phyloP scores from a whole-genome alignment of 92 coral and sea anemone species.

The Metridium senile region DNA sequence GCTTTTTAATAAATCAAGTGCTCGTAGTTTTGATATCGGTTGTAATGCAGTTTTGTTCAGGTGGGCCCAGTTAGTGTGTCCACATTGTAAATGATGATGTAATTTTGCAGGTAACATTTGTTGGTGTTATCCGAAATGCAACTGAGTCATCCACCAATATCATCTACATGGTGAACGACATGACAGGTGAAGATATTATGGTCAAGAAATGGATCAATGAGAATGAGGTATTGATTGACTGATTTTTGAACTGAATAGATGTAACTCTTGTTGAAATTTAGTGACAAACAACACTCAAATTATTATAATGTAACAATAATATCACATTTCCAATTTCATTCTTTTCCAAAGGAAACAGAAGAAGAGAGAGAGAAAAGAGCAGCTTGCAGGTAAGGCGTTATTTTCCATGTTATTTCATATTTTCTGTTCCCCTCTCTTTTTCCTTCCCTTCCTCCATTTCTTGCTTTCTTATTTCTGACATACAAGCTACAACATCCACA shows the following conservation, averaged over 20 bases:
- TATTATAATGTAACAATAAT: not conserved
- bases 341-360: slow-evolving; percentile 62
- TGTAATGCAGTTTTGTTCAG: too few relatives aligned
- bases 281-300: not conserved
- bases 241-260: not conserved
- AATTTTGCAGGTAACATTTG: slow-evolving; percentile 67
- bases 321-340: too few relatives aligned
- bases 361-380: slow-evolving; percentile 68
- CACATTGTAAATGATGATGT: too few relatives aligned
- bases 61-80: too few relatives aligned
- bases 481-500: too few relatives aligned
- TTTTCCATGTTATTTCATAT: not conserved
- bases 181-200: slow-evolving; percentile 77
- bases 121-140: slow-evolving; percentile 80
- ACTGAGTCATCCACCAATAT: slow-evolving; percentile 84
- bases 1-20: too few relatives aligned
- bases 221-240: slow-evolving; percentile 60
- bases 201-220: slow-evolving; percentile 89
- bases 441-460: too few relatives aligned
- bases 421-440: not conserved
- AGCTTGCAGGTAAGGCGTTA: slow-evolving; percentile 64
- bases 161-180: slow-evolving; percentile 77
- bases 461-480: too few relatives aligned
- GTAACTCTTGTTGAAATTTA: too few relatives aligned
- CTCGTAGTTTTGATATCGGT: too few relatives aligned